Evolutionary conservation across 1,140 invertebrate species (phyloP).

Genomic region (Hermetia illucens): DNA sequence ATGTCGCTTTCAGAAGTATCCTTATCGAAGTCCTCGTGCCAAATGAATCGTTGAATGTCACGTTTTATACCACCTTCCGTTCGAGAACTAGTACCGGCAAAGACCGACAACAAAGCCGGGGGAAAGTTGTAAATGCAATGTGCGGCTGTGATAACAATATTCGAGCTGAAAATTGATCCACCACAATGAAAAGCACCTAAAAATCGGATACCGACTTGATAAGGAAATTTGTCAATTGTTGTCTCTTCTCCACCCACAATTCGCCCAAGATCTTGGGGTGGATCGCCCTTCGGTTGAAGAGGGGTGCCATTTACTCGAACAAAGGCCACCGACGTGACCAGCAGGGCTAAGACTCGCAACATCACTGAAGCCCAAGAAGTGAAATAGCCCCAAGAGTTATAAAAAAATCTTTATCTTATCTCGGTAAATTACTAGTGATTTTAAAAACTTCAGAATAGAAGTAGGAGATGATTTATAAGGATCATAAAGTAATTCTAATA

Average conservation of each 20-base stretch:
- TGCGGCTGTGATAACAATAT: conserved; percentile 40
- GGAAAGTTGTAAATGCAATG: conserved; percentile 35
- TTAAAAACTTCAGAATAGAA: no score
- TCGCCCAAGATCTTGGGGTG: no score
- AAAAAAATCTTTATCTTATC: no score
- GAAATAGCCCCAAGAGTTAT: no score
- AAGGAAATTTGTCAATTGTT: conserved; percentile 34
- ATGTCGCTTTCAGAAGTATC: conserved; percentile 26
- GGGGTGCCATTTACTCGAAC: no score
- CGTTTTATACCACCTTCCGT: conserved; percentile 18
- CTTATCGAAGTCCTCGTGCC: conserved; percentile 21
- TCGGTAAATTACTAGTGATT: no score
- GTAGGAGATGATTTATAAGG: no score
- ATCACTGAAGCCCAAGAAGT: no score
- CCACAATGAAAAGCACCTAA: conserved; percentile 38
- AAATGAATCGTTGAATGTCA: conserved; percentile 16
- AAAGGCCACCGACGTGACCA: no score
- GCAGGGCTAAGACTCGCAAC: no score
- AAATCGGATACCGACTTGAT: conserved; percentile 32
- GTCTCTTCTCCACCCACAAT: conserved; percentile 33
- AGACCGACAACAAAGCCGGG: conserved; percentile 13
- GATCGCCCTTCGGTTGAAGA: no score
- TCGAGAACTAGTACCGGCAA: conserved; percentile 19
- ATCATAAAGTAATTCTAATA: no score
- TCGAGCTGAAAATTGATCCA: conserved; percentile 36